These are phyloP conservation scores for Ctenosaura bakeri DNA, from an alignment of 2,797 vertebrate species.

Conservation along the genomic window DNA sequence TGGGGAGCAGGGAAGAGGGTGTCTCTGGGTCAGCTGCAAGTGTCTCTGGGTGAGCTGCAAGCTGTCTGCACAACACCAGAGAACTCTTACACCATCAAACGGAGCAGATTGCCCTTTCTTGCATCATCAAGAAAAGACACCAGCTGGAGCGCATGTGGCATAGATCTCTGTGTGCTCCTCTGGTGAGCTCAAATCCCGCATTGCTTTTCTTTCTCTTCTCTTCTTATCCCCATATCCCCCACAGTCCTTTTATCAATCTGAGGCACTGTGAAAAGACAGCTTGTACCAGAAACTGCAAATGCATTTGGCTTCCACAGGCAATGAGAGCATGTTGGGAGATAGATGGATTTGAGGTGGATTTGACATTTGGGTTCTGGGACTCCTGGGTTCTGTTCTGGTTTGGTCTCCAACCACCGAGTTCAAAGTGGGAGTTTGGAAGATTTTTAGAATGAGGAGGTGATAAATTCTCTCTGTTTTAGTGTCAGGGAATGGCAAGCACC, in stretches of 20 bases:
- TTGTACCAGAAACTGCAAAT: neutral
- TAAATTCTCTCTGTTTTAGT: neutral
- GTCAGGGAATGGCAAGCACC: no score
- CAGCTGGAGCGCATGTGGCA: neutral
- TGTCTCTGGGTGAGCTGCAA: neutral
- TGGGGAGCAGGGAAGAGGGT: no score
- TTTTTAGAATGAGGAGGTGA: neutral
- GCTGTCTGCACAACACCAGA: neutral
- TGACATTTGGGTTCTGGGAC: neutral
- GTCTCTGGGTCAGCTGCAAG: neutral
- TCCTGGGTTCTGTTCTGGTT: neutral
- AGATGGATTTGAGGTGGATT: no score
- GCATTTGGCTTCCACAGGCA: neutral
- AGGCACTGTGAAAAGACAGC: neutral
- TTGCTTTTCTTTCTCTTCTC: no score
- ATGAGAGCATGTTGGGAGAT: no score
- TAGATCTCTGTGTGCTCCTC: no score
- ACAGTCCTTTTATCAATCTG: no score
- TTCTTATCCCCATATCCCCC: no score
- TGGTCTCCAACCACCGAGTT: no score
- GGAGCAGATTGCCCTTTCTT: neutral
- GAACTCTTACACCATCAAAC: conserved; percentile 6
- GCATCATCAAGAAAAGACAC: conserved; percentile 27
- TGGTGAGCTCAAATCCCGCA: neutral
- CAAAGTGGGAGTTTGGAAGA: no score